Percentiles rank a stretch among this genome's conserved stretches.
phyloP scores from a whole-genome alignment of 2,888 invertebrate genomes.

The Caenorhabditis japonica region DNA sequence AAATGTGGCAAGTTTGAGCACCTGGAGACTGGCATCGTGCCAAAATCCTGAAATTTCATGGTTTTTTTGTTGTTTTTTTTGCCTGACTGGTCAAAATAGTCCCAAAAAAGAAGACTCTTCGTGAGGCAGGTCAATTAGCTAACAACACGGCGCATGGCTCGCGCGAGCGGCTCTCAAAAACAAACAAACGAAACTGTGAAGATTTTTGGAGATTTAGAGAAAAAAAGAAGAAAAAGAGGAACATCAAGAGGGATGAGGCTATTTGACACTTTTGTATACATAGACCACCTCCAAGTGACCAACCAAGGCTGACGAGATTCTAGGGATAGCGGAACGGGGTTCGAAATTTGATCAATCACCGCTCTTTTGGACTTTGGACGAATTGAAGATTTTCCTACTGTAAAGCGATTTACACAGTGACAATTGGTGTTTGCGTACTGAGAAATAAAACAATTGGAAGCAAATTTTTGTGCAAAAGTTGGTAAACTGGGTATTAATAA shows the following conservation, averaged over 20 bases:
- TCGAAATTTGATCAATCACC: no score
- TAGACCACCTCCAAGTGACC: slow-evolving; percentile 35
- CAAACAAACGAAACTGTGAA: slow-evolving; percentile 28
- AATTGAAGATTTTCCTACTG: no score
- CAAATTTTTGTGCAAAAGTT: no score
- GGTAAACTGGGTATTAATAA: no score
- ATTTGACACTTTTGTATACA: slow-evolving; percentile 43
- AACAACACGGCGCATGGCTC: slow-evolving; percentile 15
- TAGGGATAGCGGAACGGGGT: no score
- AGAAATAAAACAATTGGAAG: no score
- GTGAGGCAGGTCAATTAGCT: slow-evolving; percentile 55
- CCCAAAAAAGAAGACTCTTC: slow-evolving; percentile 14
- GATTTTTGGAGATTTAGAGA: slow-evolving; percentile 15
- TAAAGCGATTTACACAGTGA: no score
- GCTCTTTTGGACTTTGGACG: no score
- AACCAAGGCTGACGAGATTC: no score
- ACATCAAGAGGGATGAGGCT: slow-evolving; percentile 18
- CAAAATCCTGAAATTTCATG: slow-evolving; percentile 73
- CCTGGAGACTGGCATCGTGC: slow-evolving; percentile 75
- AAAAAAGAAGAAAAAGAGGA: slow-evolving; percentile 5
- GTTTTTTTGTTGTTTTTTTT: no score
- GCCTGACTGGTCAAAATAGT: background rate
- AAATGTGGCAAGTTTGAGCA: slow-evolving; percentile 77
- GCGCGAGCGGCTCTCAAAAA: slow-evolving; percentile 8
- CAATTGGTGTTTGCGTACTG: no score